These are phyloP conservation scores for Drosophila triauraria DNA, from an alignment of 1,140 invertebrate genomes.

Conservation along the genomic window DNA sequence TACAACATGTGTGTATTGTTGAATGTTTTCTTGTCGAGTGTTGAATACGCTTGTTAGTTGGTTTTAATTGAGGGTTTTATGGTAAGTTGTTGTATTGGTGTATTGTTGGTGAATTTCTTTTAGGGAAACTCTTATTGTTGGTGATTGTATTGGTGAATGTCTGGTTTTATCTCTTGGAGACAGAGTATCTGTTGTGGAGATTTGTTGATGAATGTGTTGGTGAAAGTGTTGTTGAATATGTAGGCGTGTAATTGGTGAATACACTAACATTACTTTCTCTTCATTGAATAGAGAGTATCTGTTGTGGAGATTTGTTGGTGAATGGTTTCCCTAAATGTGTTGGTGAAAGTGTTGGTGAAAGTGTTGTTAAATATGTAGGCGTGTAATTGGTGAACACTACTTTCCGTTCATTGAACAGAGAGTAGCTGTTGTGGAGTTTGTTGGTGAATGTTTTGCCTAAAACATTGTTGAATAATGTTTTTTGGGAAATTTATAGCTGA, in stretches of 20 bases:
- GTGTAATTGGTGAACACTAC: too few species aligned
- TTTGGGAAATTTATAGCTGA: not conserved
- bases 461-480: not conserved
- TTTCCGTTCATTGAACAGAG: too few species aligned
- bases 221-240: not conserved
- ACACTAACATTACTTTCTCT: too few species aligned
- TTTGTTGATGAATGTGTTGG: not conserved
- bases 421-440: not conserved
- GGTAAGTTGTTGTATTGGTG: not conserved
- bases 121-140: too few species aligned
- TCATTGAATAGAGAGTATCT: too few species aligned
- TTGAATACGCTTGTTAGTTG: constrained; percentile 3
- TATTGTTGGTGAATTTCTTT: not conserved
- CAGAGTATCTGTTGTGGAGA: not conserved
- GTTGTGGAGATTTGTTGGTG: too few species aligned
- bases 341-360: constrained; percentile 1
- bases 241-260: not conserved
- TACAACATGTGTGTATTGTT: constrained; percentile 46
- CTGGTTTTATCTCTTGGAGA: not conserved
- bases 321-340: too few species aligned
- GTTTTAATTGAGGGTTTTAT: not conserved
- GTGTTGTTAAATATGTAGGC: not conserved
- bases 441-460: not conserved
- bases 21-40: constrained; percentile 5
- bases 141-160: constrained; percentile 1